phyloP scores from a whole-genome alignment of 2,888 invertebrate species.

The Resseliella maxima region DNA sequence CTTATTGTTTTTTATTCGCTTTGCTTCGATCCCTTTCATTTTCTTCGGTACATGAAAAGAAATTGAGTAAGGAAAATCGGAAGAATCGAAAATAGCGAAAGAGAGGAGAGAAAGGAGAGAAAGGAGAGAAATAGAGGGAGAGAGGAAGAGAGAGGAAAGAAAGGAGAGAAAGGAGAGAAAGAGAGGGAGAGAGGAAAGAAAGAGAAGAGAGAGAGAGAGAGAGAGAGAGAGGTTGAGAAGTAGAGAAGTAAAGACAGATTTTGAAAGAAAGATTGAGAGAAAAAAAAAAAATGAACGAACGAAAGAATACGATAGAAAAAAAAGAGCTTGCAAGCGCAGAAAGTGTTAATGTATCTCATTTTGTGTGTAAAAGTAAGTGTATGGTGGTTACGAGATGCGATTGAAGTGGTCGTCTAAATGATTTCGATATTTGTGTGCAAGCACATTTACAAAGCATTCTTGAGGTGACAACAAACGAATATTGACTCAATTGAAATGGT shows the following conservation, averaged over 20 bases:
- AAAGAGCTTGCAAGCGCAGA: neutral
- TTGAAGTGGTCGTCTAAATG: conserved; percentile 24
- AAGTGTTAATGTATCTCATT: conserved; percentile 33
- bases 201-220: too few relatives aligned
- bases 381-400: neutral
- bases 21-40: neutral
- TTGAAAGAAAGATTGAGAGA: too few relatives aligned
- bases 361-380: neutral
- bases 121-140: too few relatives aligned
- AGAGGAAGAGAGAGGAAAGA: too few relatives aligned
- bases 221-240: too few relatives aligned
- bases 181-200: too few relatives aligned
- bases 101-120: too few relatives aligned
- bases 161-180: too few relatives aligned
- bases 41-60: too few relatives aligned
- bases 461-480: conserved; percentile 17
- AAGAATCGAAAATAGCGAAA: too few relatives aligned
- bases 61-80: too few relatives aligned
- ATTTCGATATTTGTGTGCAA: neutral
- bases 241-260: neutral
- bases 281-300: neutral
- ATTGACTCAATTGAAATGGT: conserved; percentile 4
- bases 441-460: neutral
- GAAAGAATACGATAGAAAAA: neutral
- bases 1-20: conserved; percentile 8